Conservation (phyloP, 2,888 invertebrate genomes). For the Drosophila prostipennis region DNA sequence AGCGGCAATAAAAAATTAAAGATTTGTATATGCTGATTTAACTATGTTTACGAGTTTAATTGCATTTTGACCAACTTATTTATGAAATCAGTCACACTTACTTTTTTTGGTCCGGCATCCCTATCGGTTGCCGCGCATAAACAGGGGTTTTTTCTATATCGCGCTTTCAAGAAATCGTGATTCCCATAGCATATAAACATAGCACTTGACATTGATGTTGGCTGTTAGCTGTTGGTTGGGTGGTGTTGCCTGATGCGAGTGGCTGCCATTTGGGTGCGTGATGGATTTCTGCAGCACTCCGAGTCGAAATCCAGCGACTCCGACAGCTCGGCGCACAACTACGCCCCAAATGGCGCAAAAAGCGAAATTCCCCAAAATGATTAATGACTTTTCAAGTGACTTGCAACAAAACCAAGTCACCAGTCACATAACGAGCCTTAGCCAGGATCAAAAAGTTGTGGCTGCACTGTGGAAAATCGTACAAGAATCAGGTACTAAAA, state of each 20-base stretch:
- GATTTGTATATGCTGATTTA: too few relatives aligned
- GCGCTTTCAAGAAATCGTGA: too few relatives aligned
- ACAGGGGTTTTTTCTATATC: too few relatives aligned
- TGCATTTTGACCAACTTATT: too few relatives aligned
- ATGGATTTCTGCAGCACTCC: conserved; percentile 64
- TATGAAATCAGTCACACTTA: too few relatives aligned
- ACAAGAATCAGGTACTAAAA: neutral
- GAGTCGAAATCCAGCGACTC: conserved; percentile 43
- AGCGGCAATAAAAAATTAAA: too few relatives aligned
- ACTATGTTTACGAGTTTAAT: too few relatives aligned
- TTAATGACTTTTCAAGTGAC: conserved; percentile 84
- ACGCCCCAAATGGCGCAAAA: conserved; percentile 41
- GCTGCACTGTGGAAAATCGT: conserved; percentile 16
- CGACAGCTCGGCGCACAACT: conserved; percentile 44
- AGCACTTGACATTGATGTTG: conserved; percentile 67
- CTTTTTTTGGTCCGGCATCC: too few relatives aligned
- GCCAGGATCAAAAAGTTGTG: conserved; percentile 58
- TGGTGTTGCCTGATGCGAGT: conserved; percentile 32
- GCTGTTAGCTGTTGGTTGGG: conserved; percentile 40
- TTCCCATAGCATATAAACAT: too few relatives aligned
- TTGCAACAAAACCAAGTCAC: conserved; percentile 76
- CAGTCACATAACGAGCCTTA: conserved; percentile 56
- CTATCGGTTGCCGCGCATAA: too few relatives aligned
- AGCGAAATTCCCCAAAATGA: conserved; percentile 75
- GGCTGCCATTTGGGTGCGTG: conserved; percentile 58